Evolutionary conservation across 2,888 invertebrate species (phyloP).

Genomic region (Plagodis dolabraria): DNA sequence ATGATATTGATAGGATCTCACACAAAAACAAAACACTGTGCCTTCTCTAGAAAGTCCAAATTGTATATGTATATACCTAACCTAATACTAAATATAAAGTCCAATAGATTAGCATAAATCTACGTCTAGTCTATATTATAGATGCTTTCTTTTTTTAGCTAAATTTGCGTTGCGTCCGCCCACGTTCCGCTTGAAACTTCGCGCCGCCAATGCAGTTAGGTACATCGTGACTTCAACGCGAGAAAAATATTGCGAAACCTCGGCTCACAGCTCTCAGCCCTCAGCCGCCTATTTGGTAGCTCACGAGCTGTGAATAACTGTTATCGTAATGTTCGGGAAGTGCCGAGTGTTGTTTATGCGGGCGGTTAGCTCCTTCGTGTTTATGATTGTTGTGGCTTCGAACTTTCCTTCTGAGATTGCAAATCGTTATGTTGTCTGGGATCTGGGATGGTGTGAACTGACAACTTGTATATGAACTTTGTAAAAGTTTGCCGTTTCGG

Average conservation of each 20-base stretch:
- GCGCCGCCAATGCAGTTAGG: slow-evolving; percentile 6
- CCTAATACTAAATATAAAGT: too few species aligned
- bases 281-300: slow-evolving; percentile 67
- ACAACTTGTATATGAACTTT: slow-evolving; percentile 4
- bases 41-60: too few species aligned
- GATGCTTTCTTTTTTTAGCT: background rate
- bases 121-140: too few species aligned
- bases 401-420: slow-evolving; percentile 31
- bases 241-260: slow-evolving; percentile 68
- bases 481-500: slow-evolving; percentile 10
- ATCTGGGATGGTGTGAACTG: slow-evolving; percentile 14
- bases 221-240: slow-evolving; percentile 61
- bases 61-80: too few species aligned
- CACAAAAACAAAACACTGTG: too few species aligned
- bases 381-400: slow-evolving; percentile 28
- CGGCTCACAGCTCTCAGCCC: slow-evolving; percentile 43
- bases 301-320: slow-evolving; percentile 72
- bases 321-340: slow-evolving; percentile 65
- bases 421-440: slow-evolving; percentile 21
- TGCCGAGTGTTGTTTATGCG: slow-evolving; percentile 48
- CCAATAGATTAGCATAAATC: too few species aligned
- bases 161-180: slow-evolving; percentile 11
- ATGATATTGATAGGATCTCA: too few species aligned
- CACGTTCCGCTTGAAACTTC: slow-evolving; percentile 21
- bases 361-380: slow-evolving; percentile 28